Base-by-base conservation (phyloP, 2,888 invertebrate species). In the Dastarcus helophoroides region DNA sequence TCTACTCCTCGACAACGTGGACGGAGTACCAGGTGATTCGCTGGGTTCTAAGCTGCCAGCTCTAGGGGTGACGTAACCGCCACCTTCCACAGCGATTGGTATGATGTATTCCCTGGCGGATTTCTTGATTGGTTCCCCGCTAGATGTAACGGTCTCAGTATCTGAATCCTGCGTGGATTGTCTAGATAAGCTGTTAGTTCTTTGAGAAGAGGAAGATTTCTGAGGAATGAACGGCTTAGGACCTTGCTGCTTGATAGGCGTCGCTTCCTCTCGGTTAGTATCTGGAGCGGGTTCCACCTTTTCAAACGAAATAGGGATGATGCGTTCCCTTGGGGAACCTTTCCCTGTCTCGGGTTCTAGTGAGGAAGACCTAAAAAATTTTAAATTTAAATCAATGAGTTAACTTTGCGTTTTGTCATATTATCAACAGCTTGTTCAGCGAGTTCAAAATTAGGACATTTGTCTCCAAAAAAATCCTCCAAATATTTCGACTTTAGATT, bases 41-140 rank as follows among this genome's bases (percentile, higher is more conserved):
- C 68, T 69, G 9, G 82, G 82, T 55, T 85, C 84, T 35, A 83
- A 65, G 56, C 83, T 82, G 41, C 81, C 77, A 36, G 73, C 72
- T 35, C 76, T 68, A 13, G 83, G 82, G 13, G 81, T 82, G 4
- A 83, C 80, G 57, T 79, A 84, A 37, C 86, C 88, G 38, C 85
- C 86, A 44, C 88, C 89, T 60, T 90, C 89, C 32, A 89, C 80
- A 10, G 86, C 85, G 51, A 90, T 89, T n/a, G 89, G 89, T 60
- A 90, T 89, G 50, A 90, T 88, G 54, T 85, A 88, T 63, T 90
- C 89, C 23, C 89, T 70, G 9, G 88, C 85, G 8, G 85, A 85
- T 63, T 88, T 89, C 54, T 82, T 78, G 52, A 88, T 86, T 4
- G 85, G 83, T 56, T 81, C 79, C 47, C 67, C 66, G 12, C 69